Evolutionary conservation across 2,888 invertebrate species (phyloP), one percentile per base, ranked within the genome.

Genomic region (Phymatocera aterrima): DNA sequence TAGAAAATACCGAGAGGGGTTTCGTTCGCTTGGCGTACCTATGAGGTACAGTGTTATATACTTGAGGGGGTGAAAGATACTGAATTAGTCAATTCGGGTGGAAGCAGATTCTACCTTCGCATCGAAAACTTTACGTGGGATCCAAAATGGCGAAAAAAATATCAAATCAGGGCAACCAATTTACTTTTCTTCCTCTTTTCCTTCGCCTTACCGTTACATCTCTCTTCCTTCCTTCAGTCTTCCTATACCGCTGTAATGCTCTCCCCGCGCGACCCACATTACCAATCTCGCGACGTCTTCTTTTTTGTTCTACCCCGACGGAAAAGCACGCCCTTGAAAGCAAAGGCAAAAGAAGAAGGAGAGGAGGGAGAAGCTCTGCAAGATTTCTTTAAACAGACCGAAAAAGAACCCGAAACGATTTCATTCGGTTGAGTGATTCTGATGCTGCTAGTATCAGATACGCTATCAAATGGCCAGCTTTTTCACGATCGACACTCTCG

Each of bases 351-450:
- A 37, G 15, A n/a, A 51, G 4, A 15, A 51, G n/a, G 15, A 51
- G 15, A 15, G 18, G 10, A 10, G 18, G 34, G 37, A 37, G 61
- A 37, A 64, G 12, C 34, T 37, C 37, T n/a, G n/a, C n/a, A 37
- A 64, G 70, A 70, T 70, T 48, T 70, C 51, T 31, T 31, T n/a
- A 68, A 46, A 68, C 43, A 48, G 48, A 48, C 21, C 70, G 24
- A 31, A 70, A n/a, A 48, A 31, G 31, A 70, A 48, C 18, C 31
- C 48, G 46, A 34, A 70, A 70, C 70, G 70, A 48, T 70, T 70
- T 48, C 70, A 70, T 70, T 40, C 43, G 18, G 48, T 70, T 70
- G 70, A 70, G 70, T 70, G 70, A 70, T 48, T 70, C 70, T 18
- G 48, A 48, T 46, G 40, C 51, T 51, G 15, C 31, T 51, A 31